phyloP scores from a whole-genome alignment of 1,140 invertebrate species.

The Ptiloglossa arizonensis region DNA sequence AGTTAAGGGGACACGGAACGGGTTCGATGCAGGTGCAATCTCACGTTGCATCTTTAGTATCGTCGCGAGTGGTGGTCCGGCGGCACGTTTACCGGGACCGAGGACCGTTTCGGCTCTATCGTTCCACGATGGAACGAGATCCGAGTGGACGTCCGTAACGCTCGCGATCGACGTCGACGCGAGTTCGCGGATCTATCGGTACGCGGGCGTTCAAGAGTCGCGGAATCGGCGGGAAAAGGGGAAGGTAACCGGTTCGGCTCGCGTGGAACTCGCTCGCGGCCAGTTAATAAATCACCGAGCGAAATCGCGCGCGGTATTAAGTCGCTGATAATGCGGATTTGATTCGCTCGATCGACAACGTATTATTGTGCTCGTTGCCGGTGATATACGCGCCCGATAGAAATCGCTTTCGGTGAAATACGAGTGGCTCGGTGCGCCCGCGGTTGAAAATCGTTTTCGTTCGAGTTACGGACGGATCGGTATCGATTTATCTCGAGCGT shows the following conservation, averaged over 20 bases:
- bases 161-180: not conserved
- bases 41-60: slow-evolving; percentile 66
- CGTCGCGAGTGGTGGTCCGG: slow-evolving; percentile 33
- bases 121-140: slow-evolving; percentile 29
- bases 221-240: not conserved
- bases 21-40: slow-evolving; percentile 45
- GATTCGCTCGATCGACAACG: slow-evolving; percentile 41
- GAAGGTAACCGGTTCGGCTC: slow-evolving; percentile 1
- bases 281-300: slow-evolving; percentile 27
- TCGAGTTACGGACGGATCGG: slow-evolving; percentile 7
- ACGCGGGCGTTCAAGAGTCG: too few relatives aligned
- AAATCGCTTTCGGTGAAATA: not conserved
- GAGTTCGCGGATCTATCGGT: not conserved
- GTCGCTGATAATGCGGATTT: slow-evolving; percentile 50
- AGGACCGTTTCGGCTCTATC: slow-evolving; percentile 10
- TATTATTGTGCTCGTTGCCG: slow-evolving; percentile 19
- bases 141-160: not conserved
- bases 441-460: slow-evolving; percentile 20
- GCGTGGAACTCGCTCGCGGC: not conserved
- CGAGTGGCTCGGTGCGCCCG: not conserved
- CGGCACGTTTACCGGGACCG: slow-evolving; percentile 18
- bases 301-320: slow-evolving; percentile 26
- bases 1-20: slow-evolving; percentile 2
- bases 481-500: not conserved
- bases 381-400: not conserved